These are phyloP conservation scores for Leptopilina myrica DNA, from an alignment of 2,888 invertebrate species.

Conservation along the genomic window DNA sequence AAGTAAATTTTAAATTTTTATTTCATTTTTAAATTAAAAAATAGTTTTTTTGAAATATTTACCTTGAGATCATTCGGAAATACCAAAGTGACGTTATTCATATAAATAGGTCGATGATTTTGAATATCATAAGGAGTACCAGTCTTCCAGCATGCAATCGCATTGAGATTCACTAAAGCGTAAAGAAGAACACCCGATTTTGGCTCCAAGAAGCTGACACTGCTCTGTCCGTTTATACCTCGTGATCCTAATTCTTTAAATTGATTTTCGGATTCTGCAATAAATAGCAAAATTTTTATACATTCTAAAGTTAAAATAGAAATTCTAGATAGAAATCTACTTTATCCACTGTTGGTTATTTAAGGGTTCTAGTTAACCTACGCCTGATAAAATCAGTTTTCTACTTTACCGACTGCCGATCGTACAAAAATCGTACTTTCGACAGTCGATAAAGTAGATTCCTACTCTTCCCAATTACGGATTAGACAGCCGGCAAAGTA, in stretches of 20 bases:
- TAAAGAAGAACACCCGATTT: slow-evolving; percentile 86
- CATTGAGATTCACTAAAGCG: slow-evolving; percentile 85
- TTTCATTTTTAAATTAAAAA: not conserved
- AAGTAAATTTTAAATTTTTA: too few relatives aligned
- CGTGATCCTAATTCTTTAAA: slow-evolving; percentile 84
- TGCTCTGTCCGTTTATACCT: slow-evolving; percentile 85
- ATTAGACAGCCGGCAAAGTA: too few relatives aligned
- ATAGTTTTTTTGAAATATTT: slow-evolving; percentile 36
- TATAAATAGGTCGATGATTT: slow-evolving; percentile 85
- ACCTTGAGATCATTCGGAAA: slow-evolving; percentile 89
- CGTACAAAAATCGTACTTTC: too few relatives aligned
- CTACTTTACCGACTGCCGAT: too few relatives aligned
- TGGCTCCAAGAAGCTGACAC: slow-evolving; percentile 84
- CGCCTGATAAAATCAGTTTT: too few relatives aligned
- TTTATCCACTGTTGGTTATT: too few relatives aligned
- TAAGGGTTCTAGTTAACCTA: too few relatives aligned
- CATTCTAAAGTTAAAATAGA: not conserved
- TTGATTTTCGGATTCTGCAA: slow-evolving; percentile 79
- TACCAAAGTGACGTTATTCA: slow-evolving; percentile 84
- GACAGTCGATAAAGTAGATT: too few relatives aligned
- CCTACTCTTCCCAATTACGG: too few relatives aligned
- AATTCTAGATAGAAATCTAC: too few relatives aligned
- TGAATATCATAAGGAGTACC: slow-evolving; percentile 83
- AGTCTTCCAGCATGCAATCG: slow-evolving; percentile 88
- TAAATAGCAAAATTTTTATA: not conserved